Base-by-base conservation (phyloP, 2,797 vertebrate species). In the Brotogeris chrysoptera region DNA sequence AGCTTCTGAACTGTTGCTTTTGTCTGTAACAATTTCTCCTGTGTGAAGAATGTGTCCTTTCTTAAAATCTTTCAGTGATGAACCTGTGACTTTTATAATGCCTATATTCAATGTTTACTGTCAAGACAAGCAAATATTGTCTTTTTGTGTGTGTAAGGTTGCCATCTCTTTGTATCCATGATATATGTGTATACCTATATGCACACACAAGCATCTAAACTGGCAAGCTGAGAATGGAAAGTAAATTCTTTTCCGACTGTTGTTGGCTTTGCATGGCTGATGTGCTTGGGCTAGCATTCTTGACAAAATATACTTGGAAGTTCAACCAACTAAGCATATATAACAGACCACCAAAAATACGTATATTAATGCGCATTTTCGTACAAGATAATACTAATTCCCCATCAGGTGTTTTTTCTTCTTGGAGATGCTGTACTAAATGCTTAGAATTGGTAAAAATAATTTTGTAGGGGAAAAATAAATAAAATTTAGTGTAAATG, bases 1-100 rank as follows among this genome's bases (percentile, higher is more conserved):
- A n/a, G 61, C 73, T 79, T 65, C 57, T 78, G 83, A 63, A 46
- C 86, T 80, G 52, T 13, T 86, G 57, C 49, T 88, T 86, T 74
- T 90, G 41, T 83, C 17, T 39, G n/a, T 36, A 63, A 28, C 46
- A 38, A 1, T 66, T 85, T 28, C 18, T 34, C 38, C 65, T 66
- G 39, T 6, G 3, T 57, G 20, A 41, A 70, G 36, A 68, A 52
- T 13, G 10, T 52, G 28, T 52, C 53, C 30, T 55, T 61, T 55
- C 44, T 73, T 50, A 28, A 65, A 78, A 74, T 46, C 27, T 16
- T 76, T 79, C 63, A n/a, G n/a, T 21, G 16, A 43, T 60, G 68
- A 46, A 78, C 24, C 21, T 43, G 4, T 69, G 72, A 16, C n/a
- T 92, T 74, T 16, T 68, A 1, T 5, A 10, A 23, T 16, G 3